These are phyloP conservation scores for Hippocampus mohnikei DNA, from an alignment of 2,113 vertebrate genomes.

Conservation along the genomic window DNA sequence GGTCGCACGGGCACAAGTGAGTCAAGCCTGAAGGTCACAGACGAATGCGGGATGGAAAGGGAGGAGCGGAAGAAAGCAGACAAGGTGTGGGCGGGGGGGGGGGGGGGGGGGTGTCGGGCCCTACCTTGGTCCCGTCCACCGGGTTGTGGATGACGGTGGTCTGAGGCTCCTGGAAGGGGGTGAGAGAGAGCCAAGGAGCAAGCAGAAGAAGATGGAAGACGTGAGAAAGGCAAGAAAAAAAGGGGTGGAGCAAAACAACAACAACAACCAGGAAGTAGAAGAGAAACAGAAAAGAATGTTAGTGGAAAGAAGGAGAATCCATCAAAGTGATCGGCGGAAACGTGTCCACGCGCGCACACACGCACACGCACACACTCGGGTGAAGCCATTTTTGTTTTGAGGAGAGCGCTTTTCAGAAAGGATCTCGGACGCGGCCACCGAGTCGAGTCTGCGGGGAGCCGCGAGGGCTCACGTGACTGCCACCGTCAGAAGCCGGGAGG, in stretches of 20 bases:
- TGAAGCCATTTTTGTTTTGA: not conserved
- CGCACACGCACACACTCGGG: not conserved
- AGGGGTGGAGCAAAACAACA: slow-evolving; percentile 28
- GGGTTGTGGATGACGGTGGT: slow-evolving; percentile 77
- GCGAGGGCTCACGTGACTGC: slow-evolving; percentile 9
- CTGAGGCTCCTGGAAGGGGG: slow-evolving; percentile 68
- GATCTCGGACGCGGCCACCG: not conserved
- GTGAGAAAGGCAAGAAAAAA: slow-evolving; percentile 4
- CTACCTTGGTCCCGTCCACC: slow-evolving; percentile 70
- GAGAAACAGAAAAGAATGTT: slow-evolving; percentile 40
- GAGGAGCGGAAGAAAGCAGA: slow-evolving; percentile 21
- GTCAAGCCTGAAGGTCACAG: not conserved
- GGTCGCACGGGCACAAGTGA: not conserved
- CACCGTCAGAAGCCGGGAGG: slow-evolving; percentile 13
- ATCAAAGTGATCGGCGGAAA: slow-evolving; percentile 36
- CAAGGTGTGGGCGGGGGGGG: slow-evolving; percentile 22
- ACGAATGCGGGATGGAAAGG: slow-evolving; percentile 11
- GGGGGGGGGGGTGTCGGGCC: slow-evolving; percentile 3
- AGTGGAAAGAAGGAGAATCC: slow-evolving; percentile 38
- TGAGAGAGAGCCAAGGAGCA: slow-evolving; percentile 4
- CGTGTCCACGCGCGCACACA: slow-evolving; percentile 17
- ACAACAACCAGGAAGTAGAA: slow-evolving; percentile 16
- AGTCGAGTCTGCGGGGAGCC: slow-evolving; percentile 13
- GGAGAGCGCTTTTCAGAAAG: not conserved
- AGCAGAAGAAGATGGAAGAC: slow-evolving; percentile 24